Evolutionary conservation across 2,113 vertebrate species (phyloP).

Genomic region (Gopherus flavomarginatus): DNA sequence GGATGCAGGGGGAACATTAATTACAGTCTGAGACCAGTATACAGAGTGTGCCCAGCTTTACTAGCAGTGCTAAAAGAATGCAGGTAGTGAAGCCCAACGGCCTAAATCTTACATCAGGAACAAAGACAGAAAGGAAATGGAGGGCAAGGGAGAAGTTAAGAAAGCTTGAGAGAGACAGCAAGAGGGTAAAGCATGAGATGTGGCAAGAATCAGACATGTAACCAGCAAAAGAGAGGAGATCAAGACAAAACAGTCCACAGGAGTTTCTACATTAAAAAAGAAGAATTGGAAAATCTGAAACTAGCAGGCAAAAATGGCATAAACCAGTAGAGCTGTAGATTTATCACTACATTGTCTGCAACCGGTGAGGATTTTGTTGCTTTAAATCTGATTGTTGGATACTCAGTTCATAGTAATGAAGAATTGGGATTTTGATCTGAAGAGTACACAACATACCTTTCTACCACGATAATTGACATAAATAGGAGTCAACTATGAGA

Average conservation of each 20-base stretch:
- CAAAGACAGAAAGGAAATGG: slow-evolving; percentile 2
- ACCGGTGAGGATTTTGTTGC: no score
- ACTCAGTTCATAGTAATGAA: not conserved
- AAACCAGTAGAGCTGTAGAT: not conserved
- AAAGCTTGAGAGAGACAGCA: not conserved
- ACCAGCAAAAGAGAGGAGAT: not conserved
- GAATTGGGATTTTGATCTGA: not conserved
- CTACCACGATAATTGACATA: not conserved
- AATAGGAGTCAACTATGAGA: not conserved
- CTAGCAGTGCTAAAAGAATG: not conserved
- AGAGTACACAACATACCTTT: not conserved
- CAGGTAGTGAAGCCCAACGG: slow-evolving; percentile 48
- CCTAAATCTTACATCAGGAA: slow-evolving; percentile 50
- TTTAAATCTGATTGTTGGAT: not conserved
- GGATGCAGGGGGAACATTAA: not conserved
- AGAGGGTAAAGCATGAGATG: not conserved
- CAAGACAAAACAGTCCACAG: not conserved
- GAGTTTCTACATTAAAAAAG: not conserved
- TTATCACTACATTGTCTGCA: not conserved
- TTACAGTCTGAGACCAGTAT: not conserved
- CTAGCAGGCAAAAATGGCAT: not conserved
- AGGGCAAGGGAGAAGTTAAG: not conserved
- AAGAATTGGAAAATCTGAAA: no score
- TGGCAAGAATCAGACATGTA: not conserved
- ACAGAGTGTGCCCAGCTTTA: not conserved